These are phyloP conservation scores for Dendrolimus punctatus DNA, from an alignment of 1,140 invertebrate species.

Conservation along the genomic window DNA sequence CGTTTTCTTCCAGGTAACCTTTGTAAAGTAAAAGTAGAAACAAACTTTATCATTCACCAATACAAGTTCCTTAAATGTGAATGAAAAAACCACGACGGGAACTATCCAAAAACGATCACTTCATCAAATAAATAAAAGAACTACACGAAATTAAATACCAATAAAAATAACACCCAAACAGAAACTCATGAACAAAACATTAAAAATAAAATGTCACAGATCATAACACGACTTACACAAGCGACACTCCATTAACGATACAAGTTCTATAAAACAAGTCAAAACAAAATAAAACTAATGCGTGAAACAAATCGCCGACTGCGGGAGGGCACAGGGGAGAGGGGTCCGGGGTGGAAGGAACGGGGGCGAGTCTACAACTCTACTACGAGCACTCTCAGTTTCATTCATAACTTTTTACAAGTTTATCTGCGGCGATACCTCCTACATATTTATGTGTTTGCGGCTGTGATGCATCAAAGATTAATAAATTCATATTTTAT, in stretches of 20 bases:
- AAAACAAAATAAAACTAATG: constrained; percentile 65
- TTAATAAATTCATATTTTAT: constrained; percentile 17
- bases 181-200: constrained; percentile 4
- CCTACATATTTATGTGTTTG: constrained; percentile 71
- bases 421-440: constrained; percentile 69
- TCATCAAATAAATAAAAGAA: too few species aligned
- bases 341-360: constrained; percentile 11
- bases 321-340: constrained; percentile 16
- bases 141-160: background rate
- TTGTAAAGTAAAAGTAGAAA: too few species aligned
- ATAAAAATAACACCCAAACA: constrained; percentile 4
- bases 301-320: constrained; percentile 55
- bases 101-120: too few species aligned
- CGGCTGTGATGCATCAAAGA: constrained; percentile 51
- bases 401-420: constrained; percentile 72
- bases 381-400: constrained; percentile 68
- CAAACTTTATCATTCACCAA: too few species aligned
- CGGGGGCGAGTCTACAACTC: constrained; percentile 49
- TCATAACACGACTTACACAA: constrained; percentile 6
- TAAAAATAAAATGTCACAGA: constrained; percentile 8
- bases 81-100: too few species aligned
- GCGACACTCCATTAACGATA: constrained; percentile 29
- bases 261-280: constrained; percentile 39
- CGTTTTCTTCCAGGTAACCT: too few species aligned
- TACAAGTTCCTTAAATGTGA: too few species aligned